Percentiles rank a stretch among this genome's conserved stretches.
Conservation (phyloP, 1,140 invertebrate genomes). For the Gryon sp. region DNA sequence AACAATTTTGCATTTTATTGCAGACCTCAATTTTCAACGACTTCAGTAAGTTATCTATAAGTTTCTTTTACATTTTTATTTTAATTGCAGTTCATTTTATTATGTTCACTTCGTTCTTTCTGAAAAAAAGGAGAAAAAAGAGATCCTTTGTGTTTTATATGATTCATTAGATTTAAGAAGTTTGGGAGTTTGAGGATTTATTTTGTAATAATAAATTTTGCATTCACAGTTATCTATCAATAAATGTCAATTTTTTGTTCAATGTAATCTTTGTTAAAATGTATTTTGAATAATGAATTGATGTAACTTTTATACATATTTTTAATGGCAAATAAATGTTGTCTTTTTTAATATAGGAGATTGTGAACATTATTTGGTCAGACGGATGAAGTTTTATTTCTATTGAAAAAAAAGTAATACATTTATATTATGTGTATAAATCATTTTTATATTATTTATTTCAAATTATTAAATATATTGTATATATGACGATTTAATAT, state of each 20-base stretch:
- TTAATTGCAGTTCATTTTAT: too few species aligned
- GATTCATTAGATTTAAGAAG: background rate
- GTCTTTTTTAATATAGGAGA: too few species aligned
- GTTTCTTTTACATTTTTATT: background rate
- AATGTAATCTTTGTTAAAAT: conserved; percentile 29
- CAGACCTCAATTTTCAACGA: conserved; percentile 26
- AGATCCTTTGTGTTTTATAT: background rate
- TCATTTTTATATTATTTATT: too few species aligned
- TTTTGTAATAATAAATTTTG: conserved; percentile 41
- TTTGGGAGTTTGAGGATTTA: conserved; percentile 13
- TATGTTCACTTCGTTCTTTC: background rate
- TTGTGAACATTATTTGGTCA: too few species aligned
- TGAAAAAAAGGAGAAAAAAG: background rate
- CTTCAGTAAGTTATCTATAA: conserved; percentile 25
- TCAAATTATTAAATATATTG: too few species aligned
- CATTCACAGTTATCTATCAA: conserved; percentile 11
- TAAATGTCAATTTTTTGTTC: conserved; percentile 30
- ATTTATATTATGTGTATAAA: too few species aligned
- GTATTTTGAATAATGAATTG: conserved; percentile 36
- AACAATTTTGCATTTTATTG: conserved; percentile 46
- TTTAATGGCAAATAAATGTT: conserved; percentile 41
- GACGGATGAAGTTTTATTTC: too few species aligned
- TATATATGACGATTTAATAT: too few species aligned
- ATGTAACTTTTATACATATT: conserved; percentile 50
- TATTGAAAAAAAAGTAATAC: too few species aligned